Conservation (phyloP, 2,888 invertebrate species). For the Arctia plantaginis region DNA sequence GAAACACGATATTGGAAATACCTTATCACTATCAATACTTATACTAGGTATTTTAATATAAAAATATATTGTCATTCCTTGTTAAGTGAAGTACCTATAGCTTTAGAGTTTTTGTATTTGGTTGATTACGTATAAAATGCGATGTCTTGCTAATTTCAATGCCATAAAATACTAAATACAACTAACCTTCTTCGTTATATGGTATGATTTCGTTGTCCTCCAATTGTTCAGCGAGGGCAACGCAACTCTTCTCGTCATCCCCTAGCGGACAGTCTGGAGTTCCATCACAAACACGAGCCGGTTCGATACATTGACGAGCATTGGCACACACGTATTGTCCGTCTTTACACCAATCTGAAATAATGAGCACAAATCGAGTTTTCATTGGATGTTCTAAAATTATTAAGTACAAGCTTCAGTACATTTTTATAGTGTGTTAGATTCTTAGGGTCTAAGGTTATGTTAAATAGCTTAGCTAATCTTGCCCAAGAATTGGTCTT, state of each 20-base stretch:
- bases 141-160: too few species aligned
- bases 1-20: too few species aligned
- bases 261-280: constrained; percentile 90
- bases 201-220: constrained; percentile 86
- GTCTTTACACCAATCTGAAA: constrained; percentile 90
- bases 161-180: too few species aligned
- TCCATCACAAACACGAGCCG: constrained; percentile 90
- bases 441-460: neutral
- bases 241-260: constrained; percentile 92
- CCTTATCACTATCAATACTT: too few species aligned
- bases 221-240: constrained; percentile 87
- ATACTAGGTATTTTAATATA: too few species aligned
- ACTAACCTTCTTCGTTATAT: constrained; percentile 87
- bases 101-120: too few species aligned
- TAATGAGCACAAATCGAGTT: constrained; percentile 4
- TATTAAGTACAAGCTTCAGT: neutral
- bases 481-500: neutral
- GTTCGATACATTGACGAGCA: constrained; percentile 89
- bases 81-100: too few species aligned
- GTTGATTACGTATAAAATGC: too few species aligned
- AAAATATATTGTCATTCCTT: too few species aligned
- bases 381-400: neutral
- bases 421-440: neutral
- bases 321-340: constrained; percentile 92
- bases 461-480: neutral